These are phyloP conservation scores for Lethrus apterus DNA, from an alignment of 1,140 invertebrate species.

Conservation along the genomic window DNA sequence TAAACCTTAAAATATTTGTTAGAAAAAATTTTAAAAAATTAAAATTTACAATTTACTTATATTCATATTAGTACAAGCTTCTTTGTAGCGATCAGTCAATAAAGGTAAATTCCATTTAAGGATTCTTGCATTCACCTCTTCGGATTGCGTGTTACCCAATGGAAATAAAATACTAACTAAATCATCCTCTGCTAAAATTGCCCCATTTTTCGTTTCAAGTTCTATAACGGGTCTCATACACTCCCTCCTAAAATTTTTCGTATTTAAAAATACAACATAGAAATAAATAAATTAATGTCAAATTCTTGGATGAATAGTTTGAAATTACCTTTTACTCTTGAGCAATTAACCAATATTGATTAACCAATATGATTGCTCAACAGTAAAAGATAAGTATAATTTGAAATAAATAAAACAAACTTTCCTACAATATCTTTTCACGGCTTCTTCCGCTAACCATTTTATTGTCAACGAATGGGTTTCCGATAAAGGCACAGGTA, in stretches of 20 bases:
- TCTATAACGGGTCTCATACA: slow-evolving; percentile 54
- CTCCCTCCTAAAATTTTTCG: slow-evolving; percentile 47
- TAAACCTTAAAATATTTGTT: slow-evolving; percentile 21
- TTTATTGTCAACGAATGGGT: slow-evolving; percentile 53
- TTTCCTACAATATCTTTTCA: slow-evolving; percentile 63
- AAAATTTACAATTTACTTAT: slow-evolving; percentile 42
- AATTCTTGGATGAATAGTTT: neutral
- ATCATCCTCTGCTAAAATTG: slow-evolving; percentile 57
- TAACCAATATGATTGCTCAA: neutral
- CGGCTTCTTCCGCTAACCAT: slow-evolving; percentile 63
- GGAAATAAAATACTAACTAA: slow-evolving; percentile 50
- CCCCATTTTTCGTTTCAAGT: slow-evolving; percentile 58
- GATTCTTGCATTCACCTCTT: slow-evolving; percentile 52
- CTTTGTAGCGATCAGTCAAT: slow-evolving; percentile 53
- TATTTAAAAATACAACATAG: slow-evolving; percentile 2
- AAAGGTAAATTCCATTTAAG: slow-evolving; percentile 56
- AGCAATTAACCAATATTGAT: too few species aligned
- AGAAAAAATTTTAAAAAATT: slow-evolving; percentile 35
- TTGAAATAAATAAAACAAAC: slow-evolving; percentile 27
- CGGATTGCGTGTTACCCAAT: slow-evolving; percentile 37
- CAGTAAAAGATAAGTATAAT: too few species aligned
- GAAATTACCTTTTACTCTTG: too few species aligned
- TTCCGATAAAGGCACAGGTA: slow-evolving; percentile 52
- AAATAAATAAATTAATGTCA: too few species aligned
- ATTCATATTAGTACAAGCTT: slow-evolving; percentile 52